Evolutionary conservation across 2,888 invertebrate species (phyloP).

Genomic region (Macrosiphum euphorbiae): DNA sequence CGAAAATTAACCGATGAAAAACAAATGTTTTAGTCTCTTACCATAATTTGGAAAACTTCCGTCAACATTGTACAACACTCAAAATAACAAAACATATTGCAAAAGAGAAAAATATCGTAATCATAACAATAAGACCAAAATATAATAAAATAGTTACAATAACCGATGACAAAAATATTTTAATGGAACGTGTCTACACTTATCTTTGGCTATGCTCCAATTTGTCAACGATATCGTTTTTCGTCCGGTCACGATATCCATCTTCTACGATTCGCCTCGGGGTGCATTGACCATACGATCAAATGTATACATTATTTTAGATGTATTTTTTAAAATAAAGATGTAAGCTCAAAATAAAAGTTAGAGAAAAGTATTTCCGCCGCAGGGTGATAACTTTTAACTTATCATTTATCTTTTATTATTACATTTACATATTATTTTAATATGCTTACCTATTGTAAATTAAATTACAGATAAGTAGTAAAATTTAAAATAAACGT

Average conservation of each 20-base stretch:
- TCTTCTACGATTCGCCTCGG: constrained; percentile 16
- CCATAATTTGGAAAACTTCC: constrained; percentile 47
- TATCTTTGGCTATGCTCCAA: constrained; percentile 51
- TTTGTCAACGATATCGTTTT: constrained; percentile 27
- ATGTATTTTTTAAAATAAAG: background rate
- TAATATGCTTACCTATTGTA: background rate
- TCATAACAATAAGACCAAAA: constrained; percentile 23
- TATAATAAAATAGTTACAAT: constrained; percentile 22
- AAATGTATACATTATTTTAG: background rate
- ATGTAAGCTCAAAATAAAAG: background rate
- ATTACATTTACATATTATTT: background rate
- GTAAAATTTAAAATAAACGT: background rate
- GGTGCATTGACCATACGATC: constrained; percentile 23
- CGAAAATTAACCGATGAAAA: constrained; percentile 1
- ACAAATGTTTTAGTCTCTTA: background rate
- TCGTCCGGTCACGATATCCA: constrained; percentile 20
- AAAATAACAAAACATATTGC: constrained; percentile 6
- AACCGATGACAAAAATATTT: constrained; percentile 43
- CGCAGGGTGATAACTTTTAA: background rate
- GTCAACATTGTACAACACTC: constrained; percentile 16
- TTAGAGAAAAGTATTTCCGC: background rate
- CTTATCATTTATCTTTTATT: background rate
- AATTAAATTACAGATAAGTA: background rate
- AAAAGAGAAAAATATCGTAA: constrained; percentile 39
- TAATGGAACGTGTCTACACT: constrained; percentile 48